These are phyloP conservation scores for Aproaerema taeniolella DNA, from an alignment of 2,888 invertebrate genomes.

Conservation along the genomic window DNA sequence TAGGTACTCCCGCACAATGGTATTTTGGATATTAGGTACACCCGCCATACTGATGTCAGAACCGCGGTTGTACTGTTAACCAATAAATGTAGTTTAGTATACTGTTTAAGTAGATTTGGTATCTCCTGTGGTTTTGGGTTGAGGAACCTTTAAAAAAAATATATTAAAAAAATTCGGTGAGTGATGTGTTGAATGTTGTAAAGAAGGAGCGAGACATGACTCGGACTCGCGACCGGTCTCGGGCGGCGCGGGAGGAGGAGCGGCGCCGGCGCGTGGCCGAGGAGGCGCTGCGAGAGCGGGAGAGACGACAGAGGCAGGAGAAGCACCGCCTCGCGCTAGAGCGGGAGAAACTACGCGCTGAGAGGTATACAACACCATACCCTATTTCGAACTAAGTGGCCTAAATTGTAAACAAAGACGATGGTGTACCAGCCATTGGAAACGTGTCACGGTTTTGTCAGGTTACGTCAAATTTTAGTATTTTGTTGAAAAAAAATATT, in stretches of 20 bases:
- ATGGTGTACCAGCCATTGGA: no score
- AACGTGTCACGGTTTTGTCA: no score
- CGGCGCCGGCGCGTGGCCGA: slow-evolving; percentile 87
- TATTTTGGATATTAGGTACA: background rate
- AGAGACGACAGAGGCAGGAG: slow-evolving; percentile 90
- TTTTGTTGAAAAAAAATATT: no score
- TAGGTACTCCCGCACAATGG: background rate
- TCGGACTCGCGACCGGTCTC: slow-evolving; percentile 85
- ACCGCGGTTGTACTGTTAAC: background rate
- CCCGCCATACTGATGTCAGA: background rate
- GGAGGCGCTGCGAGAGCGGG: slow-evolving; percentile 86
- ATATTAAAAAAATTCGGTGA: no score
- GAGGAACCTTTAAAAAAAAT: no score
- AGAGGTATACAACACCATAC: slow-evolving; percentile 65
- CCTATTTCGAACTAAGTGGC: no score
- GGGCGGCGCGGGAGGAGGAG: slow-evolving; percentile 87
- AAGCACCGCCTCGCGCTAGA: slow-evolving; percentile 89
- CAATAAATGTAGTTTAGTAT: slow-evolving; percentile 13
- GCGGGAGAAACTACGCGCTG: slow-evolving; percentile 87
- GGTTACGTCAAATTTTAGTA: no score
- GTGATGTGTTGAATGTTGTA: background rate
- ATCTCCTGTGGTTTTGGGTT: background rate
- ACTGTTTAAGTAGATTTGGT: background rate
- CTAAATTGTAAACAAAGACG: no score
- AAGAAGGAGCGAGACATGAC: slow-evolving; percentile 86